Base-by-base conservation (phyloP, 2,113 vertebrate species). In the Bufo gargarizans region DNA sequence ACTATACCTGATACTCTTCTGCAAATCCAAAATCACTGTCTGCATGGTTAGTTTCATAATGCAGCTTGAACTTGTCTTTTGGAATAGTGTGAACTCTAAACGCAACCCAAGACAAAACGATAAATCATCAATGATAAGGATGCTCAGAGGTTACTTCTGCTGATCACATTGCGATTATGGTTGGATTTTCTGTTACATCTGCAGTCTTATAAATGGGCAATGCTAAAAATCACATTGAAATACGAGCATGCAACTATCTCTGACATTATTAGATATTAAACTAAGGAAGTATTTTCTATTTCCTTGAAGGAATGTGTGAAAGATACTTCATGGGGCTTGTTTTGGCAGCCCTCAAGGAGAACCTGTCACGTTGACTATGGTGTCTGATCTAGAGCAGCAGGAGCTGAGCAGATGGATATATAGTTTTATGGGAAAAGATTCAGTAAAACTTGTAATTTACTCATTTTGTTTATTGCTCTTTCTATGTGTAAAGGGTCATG, bases 1-100 rank as follows among this genome's bases (percentile, higher is more conserved):
- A 79, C 10, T 4, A 71, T 89, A 91, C 91, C 91, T 91, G 90
- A 61, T 91, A 91, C 61, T 90, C 91, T 6, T 89, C 82, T 33
- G 90, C 89, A 83, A 91, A 91, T 47, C 91, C 89, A 58, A 89
- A 87, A 43, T 86, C 90, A 0, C 86, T 88, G 20, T 89, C 72
- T 2, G 90, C 88, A n/a, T 90, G 82, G 7, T 65, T 56, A 45
- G 55, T n/a, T 0, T 17, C 63, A 69, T 65, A 91, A 84, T 91
- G 86, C 19, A 12, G 0, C 14, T 63, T 49, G 72, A 90, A 91
- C 16, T 50, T 72, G 3, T 71, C 12, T 72, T 86, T 84, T 0
- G 88, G 16, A 3, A 90, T 17, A 4, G 90, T 49, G 59, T 49
- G 71, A 53, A 59, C 43, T 56, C 88, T 89, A 45, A 47, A 56